Conservation (phyloP, 1,140 invertebrate genomes). For the Bombyx mandarina region DNA sequence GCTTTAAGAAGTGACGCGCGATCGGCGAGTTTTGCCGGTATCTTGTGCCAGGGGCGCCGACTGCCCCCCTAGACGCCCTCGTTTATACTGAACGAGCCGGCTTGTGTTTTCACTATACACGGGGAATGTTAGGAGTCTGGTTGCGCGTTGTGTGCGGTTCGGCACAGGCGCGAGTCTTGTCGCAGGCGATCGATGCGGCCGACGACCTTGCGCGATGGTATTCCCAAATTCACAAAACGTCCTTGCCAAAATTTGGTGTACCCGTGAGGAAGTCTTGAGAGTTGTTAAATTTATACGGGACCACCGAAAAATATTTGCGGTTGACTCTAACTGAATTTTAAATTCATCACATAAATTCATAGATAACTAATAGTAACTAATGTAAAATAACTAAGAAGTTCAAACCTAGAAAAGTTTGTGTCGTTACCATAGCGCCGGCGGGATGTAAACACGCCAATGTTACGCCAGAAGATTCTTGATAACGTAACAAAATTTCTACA, state of each 20-base stretch:
- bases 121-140: constrained; percentile 40
- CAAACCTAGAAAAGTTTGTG: no score
- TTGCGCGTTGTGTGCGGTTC: constrained; percentile 41
- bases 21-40: constrained; percentile 28
- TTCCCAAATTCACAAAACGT: constrained; percentile 18
- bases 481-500: no score
- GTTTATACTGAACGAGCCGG: constrained; percentile 41
- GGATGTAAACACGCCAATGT: no score
- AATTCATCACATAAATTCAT: no score
- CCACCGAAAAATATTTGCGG: no score
- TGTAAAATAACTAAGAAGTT: no score
- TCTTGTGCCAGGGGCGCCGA: constrained; percentile 43
- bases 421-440: no score
- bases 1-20: constrained; percentile 29
- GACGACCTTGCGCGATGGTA: constrained; percentile 48
- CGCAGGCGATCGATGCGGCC: constrained; percentile 49
- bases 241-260: constrained; percentile 19
- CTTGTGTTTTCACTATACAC: constrained; percentile 44
- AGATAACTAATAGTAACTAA: no score
- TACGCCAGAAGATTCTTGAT: no score
- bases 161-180: constrained; percentile 48
- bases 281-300: no score
- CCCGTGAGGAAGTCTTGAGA: neutral
- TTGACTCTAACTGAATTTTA: no score
- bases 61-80: constrained; percentile 50